phyloP scores from a whole-genome alignment of 2,888 invertebrate genomes.

The Campopleginae sp. region DNA sequence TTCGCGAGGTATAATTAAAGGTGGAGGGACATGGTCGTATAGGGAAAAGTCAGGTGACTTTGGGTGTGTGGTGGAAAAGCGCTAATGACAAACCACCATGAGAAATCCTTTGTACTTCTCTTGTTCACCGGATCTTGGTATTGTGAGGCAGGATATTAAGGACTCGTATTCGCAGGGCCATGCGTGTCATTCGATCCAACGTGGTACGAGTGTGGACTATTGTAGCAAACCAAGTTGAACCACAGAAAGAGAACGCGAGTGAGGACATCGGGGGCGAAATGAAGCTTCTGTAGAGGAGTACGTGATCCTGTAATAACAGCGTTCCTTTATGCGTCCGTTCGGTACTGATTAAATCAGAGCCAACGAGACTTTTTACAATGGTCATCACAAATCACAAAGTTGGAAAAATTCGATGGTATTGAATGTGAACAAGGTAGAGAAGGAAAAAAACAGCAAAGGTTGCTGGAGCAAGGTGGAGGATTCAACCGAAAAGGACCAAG shows the following conservation, averaged over 20 bases:
- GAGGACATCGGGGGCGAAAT: conserved; percentile 22
- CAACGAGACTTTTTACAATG: background rate
- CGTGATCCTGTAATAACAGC: conserved; percentile 41
- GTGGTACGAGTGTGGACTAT: conserved; percentile 4
- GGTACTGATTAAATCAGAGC: conserved; percentile 58
- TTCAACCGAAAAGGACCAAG: background rate
- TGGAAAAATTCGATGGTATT: conserved; percentile 35
- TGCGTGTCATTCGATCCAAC: conserved; percentile 56
- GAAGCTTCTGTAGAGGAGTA: background rate
- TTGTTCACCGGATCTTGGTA: conserved; percentile 44
- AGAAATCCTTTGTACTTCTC: conserved; percentile 52
- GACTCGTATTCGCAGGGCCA: conserved; percentile 25
- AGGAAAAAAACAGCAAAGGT: background rate
- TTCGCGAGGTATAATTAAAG: background rate
- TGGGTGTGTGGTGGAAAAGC: conserved; percentile 25
- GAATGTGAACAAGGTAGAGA: conserved; percentile 8
- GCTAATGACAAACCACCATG: conserved; percentile 58
- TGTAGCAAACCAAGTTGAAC: background rate
- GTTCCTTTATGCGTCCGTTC: conserved; percentile 42
- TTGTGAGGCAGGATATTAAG: conserved; percentile 44
- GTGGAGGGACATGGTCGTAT: background rate
- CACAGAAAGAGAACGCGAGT: conserved; percentile 19
- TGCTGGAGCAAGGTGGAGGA: background rate
- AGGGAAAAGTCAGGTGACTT: conserved; percentile 22
- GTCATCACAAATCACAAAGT: conserved; percentile 57